Base-by-base conservation (phyloP, 2,113 vertebrate species). In the zebrafish (Danio rerio) region DNA sequence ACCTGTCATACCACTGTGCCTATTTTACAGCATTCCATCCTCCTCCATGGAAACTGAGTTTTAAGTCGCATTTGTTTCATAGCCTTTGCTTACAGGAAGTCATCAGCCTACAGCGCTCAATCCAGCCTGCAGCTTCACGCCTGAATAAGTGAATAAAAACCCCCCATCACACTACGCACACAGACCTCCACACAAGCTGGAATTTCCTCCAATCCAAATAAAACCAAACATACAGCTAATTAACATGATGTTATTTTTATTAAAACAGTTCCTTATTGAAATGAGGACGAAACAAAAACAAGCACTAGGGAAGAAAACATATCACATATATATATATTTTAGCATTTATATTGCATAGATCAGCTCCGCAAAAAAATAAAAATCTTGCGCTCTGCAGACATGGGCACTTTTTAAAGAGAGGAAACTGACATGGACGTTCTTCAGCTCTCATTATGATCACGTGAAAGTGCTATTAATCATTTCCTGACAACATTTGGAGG, bases 281-380 rank as follows among this genome's bases (percentile, higher is more conserved):
- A 83, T 78, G 52, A 72, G 18, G 45, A 61, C 21, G 49, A 81
- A 84, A 78, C 49, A 88, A 89, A 86, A 90, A 92, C 81, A 89
- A 84, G 88, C 75, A 88, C 82, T 89, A 90, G 76, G 83, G 89
- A 82, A 76, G 18, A 78, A 75, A 80, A 79, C 20, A 59, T 88
- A 89, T 82, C 88, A 87, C 88, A 88, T 75, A 83, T 85, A 88
- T 78, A 88, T 84, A 92, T 81, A 90, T 84, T 87, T 83, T 89
- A 88, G 83, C 88, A 90, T 85, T 85, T 86, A 81, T 88, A 90
- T 94, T 94, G 93, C 93, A 94, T 93, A 93, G 93, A 92, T 93
- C 82, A 89, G 86, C 82, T 76, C 87, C 87, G 83, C 61, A 85
- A 87, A 92, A 56, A 47, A 74, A 86, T 87, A 63, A 89, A 72